Percentiles rank a stretch among this genome's conserved stretches.
Conservation (phyloP, 2,797 vertebrate species). For the Muraenolepis orangiensis region DNA sequence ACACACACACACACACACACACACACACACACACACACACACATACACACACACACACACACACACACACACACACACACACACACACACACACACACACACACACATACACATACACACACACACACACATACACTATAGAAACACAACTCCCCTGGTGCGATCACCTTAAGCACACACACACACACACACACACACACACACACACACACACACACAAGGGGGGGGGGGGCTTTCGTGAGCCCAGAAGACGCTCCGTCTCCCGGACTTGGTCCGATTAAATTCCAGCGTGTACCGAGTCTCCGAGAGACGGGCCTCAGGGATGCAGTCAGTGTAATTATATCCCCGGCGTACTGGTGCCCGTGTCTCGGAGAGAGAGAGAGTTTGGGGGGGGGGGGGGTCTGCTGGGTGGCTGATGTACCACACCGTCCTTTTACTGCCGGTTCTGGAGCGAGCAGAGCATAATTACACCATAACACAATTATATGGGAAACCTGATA, state of each 20-base stretch:
- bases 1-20: conserved; percentile 61
- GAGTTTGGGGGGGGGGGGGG: no score
- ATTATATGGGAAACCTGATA: conserved; percentile 69
- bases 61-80: no score
- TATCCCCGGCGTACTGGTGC: conserved; percentile 68
- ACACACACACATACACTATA: background rate
- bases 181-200: conserved; percentile 60
- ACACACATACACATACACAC: conserved; percentile 56
- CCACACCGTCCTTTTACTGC: conserved; percentile 49
- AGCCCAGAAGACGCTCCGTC: conserved; percentile 55
- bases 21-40: no score
- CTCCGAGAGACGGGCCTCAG: conserved; percentile 56
- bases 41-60: conserved; percentile 54
- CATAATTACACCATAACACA: conserved; percentile 69
- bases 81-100: no score
- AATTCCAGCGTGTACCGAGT: conserved; percentile 63
- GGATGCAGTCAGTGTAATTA: conserved; percentile 70
- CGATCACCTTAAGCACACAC: conserved; percentile 49
- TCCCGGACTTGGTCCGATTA: conserved; percentile 69
- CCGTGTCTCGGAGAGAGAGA: conserved; percentile 52
- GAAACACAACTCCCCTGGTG: conserved; percentile 32
- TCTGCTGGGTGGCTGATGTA: conserved; percentile 58
- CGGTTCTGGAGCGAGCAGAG: conserved; percentile 60
- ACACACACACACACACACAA: no score
- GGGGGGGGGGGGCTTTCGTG: conserved; percentile 58